These are phyloP conservation scores for Smittia aterrima DNA, from an alignment of 2,888 invertebrate species.

Conservation along the genomic window DNA sequence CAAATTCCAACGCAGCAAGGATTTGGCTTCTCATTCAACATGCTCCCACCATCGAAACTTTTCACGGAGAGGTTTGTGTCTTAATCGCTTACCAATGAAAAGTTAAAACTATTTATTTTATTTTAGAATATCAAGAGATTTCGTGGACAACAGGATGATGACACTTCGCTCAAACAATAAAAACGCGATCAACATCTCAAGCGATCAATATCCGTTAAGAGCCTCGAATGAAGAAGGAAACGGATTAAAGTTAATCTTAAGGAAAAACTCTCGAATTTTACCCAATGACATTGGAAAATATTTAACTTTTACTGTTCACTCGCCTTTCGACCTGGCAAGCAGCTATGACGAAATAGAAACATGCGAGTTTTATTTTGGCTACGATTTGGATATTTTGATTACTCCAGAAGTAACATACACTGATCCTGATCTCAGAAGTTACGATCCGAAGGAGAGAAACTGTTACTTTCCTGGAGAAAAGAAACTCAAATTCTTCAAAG, in stretches of 20 bases:
- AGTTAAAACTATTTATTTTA: not conserved
- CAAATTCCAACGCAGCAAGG: not conserved
- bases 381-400: not conserved
- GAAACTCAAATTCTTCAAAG: slow-evolving; percentile 45
- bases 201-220: not conserved
- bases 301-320: not conserved
- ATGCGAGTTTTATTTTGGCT: slow-evolving; percentile 3
- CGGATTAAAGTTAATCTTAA: not conserved
- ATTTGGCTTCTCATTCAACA: not conserved
- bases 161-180: not conserved
- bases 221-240: too few species aligned
- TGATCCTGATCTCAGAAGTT: not conserved
- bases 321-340: not conserved
- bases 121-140: not conserved
- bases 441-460: slow-evolving; percentile 41
- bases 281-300: not conserved
- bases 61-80: not conserved
- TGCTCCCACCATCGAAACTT: not conserved
- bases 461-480: slow-evolving; percentile 47
- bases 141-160: not conserved
- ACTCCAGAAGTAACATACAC: not conserved
- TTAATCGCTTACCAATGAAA: not conserved
- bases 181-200: not conserved
- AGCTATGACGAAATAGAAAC: not conserved
- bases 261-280: not conserved